These are phyloP conservation scores for Cabera pusaria DNA, from an alignment of 2,888 invertebrate genomes.

Conservation along the genomic window DNA sequence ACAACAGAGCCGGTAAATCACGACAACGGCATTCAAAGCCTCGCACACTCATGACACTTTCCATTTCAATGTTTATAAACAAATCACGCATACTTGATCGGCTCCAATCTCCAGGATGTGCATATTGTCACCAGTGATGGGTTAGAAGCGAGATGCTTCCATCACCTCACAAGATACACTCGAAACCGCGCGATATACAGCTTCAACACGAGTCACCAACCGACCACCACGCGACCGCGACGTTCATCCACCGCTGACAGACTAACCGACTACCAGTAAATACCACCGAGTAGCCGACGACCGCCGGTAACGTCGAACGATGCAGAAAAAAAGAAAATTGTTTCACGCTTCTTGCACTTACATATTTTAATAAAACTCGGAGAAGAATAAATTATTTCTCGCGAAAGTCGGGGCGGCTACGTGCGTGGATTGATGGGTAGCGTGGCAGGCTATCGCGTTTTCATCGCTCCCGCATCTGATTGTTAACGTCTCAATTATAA, in stretches of 20 bases:
- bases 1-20: slow-evolving; percentile 16
- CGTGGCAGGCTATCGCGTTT: slow-evolving; percentile 64
- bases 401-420: slow-evolving; percentile 72
- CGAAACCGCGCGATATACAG: no score
- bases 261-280: slow-evolving; percentile 49
- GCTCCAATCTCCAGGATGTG: slow-evolving; percentile 79
- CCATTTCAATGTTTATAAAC: slow-evolving; percentile 43
- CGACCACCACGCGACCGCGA: slow-evolving; percentile 50
- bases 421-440: slow-evolving; percentile 56
- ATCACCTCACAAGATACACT: no score
- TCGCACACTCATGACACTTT: slow-evolving; percentile 39
- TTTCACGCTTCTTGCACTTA: slow-evolving; percentile 78
- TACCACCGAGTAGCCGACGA: slow-evolving; percentile 41
- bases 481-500: slow-evolving; percentile 58
- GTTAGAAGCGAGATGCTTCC: slow-evolving; percentile 51
- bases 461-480: slow-evolving; percentile 61
- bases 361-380: slow-evolving; percentile 73
- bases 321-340: slow-evolving; percentile 76
- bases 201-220: slow-evolving; percentile 15
- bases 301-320: slow-evolving; percentile 47
- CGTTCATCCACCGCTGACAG: slow-evolving; percentile 58
- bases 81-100: slow-evolving; percentile 67
- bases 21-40: slow-evolving; percentile 19
- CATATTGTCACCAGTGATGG: slow-evolving; percentile 61
- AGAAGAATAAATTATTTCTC: slow-evolving; percentile 72